These are phyloP conservation scores for Drosophila tani DNA, from an alignment of 1,140 invertebrate genomes.

Conservation along the genomic window DNA sequence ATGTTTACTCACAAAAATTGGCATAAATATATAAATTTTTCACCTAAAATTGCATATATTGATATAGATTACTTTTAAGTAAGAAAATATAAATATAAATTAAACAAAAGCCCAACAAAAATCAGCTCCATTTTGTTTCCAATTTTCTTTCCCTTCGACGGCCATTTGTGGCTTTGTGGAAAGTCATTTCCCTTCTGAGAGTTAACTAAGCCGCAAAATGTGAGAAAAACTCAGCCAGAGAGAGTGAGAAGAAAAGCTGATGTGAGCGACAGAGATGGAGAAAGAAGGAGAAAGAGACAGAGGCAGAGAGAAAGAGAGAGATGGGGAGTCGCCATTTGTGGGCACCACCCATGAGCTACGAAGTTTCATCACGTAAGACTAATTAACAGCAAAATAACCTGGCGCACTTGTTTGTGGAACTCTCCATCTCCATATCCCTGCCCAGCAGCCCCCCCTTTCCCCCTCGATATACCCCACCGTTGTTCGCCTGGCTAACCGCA, in stretches of 20 bases:
- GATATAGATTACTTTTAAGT: neutral
- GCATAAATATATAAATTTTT: neutral
- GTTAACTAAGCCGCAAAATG: conserved; percentile 51
- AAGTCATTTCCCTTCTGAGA: conserved; percentile 13
- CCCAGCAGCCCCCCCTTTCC: neutral
- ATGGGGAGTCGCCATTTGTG: conserved; percentile 44
- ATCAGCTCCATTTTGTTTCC: neutral
- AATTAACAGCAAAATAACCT: conserved; percentile 81
- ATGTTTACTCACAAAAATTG: neutral
- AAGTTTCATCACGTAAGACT: conserved; percentile 78
- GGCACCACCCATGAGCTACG: conserved; percentile 69
- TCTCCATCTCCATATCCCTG: conserved; percentile 46
- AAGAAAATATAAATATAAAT: neutral
- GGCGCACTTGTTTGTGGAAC: conserved; percentile 72
- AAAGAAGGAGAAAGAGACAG: conserved; percentile 14
- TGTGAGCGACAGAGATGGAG: neutral
- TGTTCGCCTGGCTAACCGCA: conserved; percentile 56
- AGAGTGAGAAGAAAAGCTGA: conserved; percentile 4
- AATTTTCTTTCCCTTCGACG: neutral
- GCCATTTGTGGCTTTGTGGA: neutral
- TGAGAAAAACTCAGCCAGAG: conserved; percentile 4
- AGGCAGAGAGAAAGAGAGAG: conserved; percentile 11
- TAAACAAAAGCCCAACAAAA: too few relatives aligned
- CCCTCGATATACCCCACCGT: neutral
- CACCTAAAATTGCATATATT: neutral